Percentiles rank a stretch among this genome's conserved stretches.
These are phyloP conservation scores for Leptinotarsa peninsularis DNA, from an alignment of 2,888 invertebrate genomes.

Conservation along the genomic window DNA sequence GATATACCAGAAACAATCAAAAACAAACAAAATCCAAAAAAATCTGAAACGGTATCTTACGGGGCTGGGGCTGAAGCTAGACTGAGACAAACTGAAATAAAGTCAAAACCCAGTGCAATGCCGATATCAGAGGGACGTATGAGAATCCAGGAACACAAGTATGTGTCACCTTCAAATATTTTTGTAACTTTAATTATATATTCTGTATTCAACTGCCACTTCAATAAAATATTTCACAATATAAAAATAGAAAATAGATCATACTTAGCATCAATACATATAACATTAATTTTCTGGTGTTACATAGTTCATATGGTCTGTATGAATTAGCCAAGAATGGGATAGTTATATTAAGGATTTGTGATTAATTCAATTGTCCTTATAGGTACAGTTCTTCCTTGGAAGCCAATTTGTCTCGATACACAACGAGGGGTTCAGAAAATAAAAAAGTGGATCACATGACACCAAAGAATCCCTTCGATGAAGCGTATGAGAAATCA, in stretches of 20 bases:
- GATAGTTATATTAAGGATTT: not conserved
- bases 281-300: no score
- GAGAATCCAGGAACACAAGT: slow-evolving; percentile 60
- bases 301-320: no score
- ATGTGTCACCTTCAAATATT: not conserved
- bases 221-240: no score
- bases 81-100: slow-evolving; percentile 59
- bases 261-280: no score
- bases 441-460: slow-evolving; percentile 48
- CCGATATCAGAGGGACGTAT: slow-evolving; percentile 72
- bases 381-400: slow-evolving; percentile 72
- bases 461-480: slow-evolving; percentile 64
- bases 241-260: no score
- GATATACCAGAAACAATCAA: slow-evolving; percentile 39
- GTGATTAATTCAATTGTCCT: slow-evolving; percentile 7
- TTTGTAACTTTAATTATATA: no score
- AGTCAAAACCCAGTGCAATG: slow-evolving; percentile 63
- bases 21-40: not conserved
- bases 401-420: slow-evolving; percentile 70
- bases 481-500: slow-evolving; percentile 70
- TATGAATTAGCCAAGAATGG: no score
- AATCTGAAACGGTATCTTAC: slow-evolving; percentile 48
- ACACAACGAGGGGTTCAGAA: slow-evolving; percentile 50
- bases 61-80: slow-evolving; percentile 60
- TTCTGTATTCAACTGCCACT: no score